Conservation (phyloP, 2,888 invertebrate genomes). For the Apamea epomidion region DNA sequence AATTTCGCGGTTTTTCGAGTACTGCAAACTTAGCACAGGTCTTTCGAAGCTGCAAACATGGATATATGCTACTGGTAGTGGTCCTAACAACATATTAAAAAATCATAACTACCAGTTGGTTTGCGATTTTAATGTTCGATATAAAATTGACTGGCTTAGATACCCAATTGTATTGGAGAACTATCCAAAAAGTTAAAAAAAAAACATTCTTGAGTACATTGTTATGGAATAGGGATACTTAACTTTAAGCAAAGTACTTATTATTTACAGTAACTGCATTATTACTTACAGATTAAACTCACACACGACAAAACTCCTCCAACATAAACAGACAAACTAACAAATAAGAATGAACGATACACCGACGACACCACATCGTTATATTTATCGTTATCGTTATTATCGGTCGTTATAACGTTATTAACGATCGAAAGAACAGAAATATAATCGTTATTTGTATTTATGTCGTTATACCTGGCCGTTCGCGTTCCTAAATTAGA, state of each 20-base stretch:
- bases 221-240: background rate
- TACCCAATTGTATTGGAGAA: background rate
- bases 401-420: slow-evolving; percentile 88
- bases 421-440: slow-evolving; percentile 86
- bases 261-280: slow-evolving; percentile 25
- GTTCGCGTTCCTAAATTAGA: slow-evolving; percentile 67
- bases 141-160: no score
- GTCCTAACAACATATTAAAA: no score
- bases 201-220: background rate
- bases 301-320: slow-evolving; percentile 14
- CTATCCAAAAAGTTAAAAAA: background rate
- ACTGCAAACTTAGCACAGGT: no score
- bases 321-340: slow-evolving; percentile 50
- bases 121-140: no score
- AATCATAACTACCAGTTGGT: no score
- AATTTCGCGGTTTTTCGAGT: no score
- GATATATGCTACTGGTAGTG: no score
- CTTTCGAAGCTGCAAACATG: no score
- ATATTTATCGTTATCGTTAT: slow-evolving; percentile 89
- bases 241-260: slow-evolving; percentile 16
- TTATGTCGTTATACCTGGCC: slow-evolving; percentile 79
- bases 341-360: slow-evolving; percentile 62
- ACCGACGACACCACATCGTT: slow-evolving; percentile 80
- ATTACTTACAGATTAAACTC: slow-evolving; percentile 48
- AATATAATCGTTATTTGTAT: slow-evolving; percentile 86